Conservation (phyloP, 2,113 vertebrate species). For the Caracal caracal region DNA sequence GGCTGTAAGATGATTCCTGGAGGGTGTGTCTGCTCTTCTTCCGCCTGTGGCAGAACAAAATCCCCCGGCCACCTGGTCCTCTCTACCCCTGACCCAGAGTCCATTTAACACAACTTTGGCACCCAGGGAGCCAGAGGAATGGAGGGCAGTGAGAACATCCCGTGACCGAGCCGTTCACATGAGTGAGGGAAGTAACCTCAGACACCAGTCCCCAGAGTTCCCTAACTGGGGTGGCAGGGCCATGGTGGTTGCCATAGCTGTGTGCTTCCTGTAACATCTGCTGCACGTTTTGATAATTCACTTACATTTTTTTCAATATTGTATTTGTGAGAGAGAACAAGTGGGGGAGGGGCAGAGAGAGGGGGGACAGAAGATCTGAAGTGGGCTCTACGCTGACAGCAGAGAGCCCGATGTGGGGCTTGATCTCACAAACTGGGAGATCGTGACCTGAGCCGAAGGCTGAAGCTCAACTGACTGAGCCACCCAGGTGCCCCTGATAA, state of each 20-base stretch:
- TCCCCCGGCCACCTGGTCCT: neutral
- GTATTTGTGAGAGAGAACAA: neutral
- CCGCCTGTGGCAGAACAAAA: neutral
- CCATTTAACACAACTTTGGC: neutral
- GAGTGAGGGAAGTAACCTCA: neutral
- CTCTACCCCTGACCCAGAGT: neutral
- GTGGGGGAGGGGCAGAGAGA: no score
- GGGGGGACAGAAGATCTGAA: neutral
- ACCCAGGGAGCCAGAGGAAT: neutral
- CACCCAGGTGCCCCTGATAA: neutral
- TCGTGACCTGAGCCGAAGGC: neutral
- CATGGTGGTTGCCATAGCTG: neutral
- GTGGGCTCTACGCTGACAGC: neutral
- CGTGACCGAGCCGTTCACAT: rapidly evolving
- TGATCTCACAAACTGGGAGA: neutral
- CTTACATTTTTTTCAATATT: neutral
- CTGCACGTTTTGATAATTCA: neutral
- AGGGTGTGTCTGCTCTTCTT: neutral
- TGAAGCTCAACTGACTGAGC: neutral
- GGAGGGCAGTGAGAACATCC: neutral
- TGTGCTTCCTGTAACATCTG: neutral
- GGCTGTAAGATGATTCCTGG: neutral
- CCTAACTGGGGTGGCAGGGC: neutral
- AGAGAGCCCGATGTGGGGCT: neutral
- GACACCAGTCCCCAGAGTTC: neutral